Conservation (phyloP, 2,888 invertebrate species). For the Eurois occulta region DNA sequence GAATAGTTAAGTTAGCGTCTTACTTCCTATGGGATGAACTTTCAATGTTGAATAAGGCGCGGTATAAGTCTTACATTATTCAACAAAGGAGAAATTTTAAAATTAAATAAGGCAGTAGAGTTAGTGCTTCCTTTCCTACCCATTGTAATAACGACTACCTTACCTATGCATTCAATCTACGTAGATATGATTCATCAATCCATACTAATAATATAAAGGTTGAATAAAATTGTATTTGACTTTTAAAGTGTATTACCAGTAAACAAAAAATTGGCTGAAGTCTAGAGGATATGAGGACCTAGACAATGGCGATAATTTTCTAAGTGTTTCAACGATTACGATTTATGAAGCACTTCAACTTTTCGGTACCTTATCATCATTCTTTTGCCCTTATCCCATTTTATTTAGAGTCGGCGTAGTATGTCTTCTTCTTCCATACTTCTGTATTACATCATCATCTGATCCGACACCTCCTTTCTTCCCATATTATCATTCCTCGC, state of each 20-base stretch:
- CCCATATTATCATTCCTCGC: too few relatives aligned
- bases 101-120: slow-evolving; percentile 37
- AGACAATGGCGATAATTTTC: neutral
- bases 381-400: too few relatives aligned
- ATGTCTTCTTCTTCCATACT: too few relatives aligned
- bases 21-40: slow-evolving; percentile 43
- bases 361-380: too few relatives aligned
- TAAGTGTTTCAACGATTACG: too few relatives aligned
- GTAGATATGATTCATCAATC: slow-evolving; percentile 22
- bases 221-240: neutral
- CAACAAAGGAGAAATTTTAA: slow-evolving; percentile 53
- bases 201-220: neutral
- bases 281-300: too few relatives aligned
- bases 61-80: slow-evolving; percentile 43
- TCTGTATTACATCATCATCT: too few relatives aligned
- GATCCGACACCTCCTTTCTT: too few relatives aligned
- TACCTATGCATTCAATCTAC: too few relatives aligned
- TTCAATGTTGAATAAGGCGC: slow-evolving; percentile 44
- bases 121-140: slow-evolving; percentile 31
- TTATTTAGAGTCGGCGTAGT: too few relatives aligned
- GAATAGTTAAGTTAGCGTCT: slow-evolving; percentile 39
- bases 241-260: neutral
- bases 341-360: too few relatives aligned
- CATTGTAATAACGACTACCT: slow-evolving; percentile 31
- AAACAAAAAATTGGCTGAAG: neutral